A percentile compares a stretch with the other conserved stretches of the same genome.
Evolutionary conservation across 2,888 invertebrate species (phyloP).

Genomic region (Eupithecia exiguata): DNA sequence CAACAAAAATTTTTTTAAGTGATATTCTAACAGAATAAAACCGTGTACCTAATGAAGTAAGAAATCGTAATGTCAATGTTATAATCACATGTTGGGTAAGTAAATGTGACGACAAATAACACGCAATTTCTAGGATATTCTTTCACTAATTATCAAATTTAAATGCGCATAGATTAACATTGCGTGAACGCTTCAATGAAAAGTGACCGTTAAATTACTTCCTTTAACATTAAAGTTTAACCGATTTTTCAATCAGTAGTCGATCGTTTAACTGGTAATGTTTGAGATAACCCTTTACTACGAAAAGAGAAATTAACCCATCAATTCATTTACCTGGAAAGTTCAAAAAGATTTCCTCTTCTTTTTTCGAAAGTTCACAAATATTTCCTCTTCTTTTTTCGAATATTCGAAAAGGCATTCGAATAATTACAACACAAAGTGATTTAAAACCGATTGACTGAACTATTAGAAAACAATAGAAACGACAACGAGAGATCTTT

Average conservation of each 20-base stretch:
- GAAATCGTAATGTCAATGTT: neutral
- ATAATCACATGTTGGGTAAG: neutral
- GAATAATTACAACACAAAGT: neutral
- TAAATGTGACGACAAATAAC: conserved; percentile 19
- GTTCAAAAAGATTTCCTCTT: too few species aligned
- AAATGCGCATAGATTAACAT: conserved; percentile 33
- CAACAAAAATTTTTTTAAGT: neutral
- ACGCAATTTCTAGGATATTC: conserved; percentile 22
- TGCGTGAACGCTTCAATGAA: conserved; percentile 28
- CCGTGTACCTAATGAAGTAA: neutral
- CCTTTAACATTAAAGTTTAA: conserved; percentile 24
- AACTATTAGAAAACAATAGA: conserved; percentile 1
- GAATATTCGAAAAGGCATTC: neutral
- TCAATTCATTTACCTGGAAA: neutral
- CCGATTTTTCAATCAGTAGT: conserved; percentile 5
- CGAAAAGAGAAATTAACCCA: neutral
- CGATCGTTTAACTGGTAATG: neutral
- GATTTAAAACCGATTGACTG: neutral
- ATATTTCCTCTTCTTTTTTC: neutral
- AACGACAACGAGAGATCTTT: neutral
- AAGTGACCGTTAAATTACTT: conserved; percentile 27
- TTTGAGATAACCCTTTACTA: neutral
- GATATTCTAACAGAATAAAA: neutral
- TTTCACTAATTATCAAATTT: conserved; percentile 28
- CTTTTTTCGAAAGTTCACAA: neutral